Percentiles rank a stretch among this genome's conserved stretches.
Evolutionary conservation across 30 jellyfish, hydroid and myxozoan genomes (phyloP).

Genomic region (Aurelia aurita complex sp. Pacific): DNA sequence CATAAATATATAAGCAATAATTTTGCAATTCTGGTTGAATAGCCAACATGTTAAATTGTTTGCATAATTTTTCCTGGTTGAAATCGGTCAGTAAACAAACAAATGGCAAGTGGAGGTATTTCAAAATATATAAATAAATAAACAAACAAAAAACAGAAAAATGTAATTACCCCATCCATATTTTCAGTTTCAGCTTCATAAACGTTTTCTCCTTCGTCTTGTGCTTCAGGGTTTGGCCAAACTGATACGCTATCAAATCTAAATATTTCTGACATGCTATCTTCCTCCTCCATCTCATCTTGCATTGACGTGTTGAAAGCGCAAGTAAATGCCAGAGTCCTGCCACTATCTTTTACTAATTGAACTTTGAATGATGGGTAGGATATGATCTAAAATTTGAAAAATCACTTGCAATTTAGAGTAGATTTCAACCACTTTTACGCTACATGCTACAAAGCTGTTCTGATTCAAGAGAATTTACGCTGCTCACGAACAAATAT

Average conservation of each 20-base stretch:
- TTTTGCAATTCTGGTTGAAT: too few relatives aligned
- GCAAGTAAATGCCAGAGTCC: conserved; percentile 72
- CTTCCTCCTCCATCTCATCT: conserved; percentile 66
- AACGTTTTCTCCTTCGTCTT: conserved; percentile 48
- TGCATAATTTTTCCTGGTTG: too few relatives aligned
- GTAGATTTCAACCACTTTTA: too few relatives aligned
- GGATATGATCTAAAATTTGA: conserved; percentile 69
- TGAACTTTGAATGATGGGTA: conserved; percentile 88
- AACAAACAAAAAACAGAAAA: neutral
- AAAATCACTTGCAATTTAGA: neutral
- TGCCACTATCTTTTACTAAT: conserved; percentile 80
- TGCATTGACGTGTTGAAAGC: conserved; percentile 60
- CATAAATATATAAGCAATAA: too few relatives aligned
- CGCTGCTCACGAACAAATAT: too few relatives aligned
- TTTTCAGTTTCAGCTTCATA: conserved; percentile 95
- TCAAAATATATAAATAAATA: too few relatives aligned
- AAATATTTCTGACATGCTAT: conserved; percentile 40
- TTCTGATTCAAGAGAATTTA: too few relatives aligned
- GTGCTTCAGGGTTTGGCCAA: conserved; percentile 58
- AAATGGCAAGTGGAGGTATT: too few relatives aligned
- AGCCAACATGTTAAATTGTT: too few relatives aligned
- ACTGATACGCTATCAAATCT: conserved; percentile 85
- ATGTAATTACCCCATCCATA: conserved; percentile 82
- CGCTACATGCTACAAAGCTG: too few relatives aligned
- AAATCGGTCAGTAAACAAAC: too few relatives aligned